phyloP scores from a whole-genome alignment of 2,888 invertebrate species.

The Volucella inanis region DNA sequence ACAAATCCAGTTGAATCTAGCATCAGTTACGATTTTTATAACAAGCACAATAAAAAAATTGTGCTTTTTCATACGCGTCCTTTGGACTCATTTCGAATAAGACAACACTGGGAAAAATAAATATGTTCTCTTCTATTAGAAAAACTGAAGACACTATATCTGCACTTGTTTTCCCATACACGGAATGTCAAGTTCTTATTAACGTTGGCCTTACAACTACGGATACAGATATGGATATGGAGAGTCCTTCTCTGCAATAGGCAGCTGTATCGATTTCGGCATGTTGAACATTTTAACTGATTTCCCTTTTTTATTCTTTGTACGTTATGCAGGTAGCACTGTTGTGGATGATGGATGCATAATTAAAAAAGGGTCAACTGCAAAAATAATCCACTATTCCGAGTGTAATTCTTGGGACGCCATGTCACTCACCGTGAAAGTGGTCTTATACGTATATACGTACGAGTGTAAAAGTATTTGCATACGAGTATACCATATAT shows the following conservation, averaged over 20 bases:
- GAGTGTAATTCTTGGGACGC: conserved; percentile 13
- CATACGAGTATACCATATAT: neutral
- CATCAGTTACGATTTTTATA: too few relatives aligned
- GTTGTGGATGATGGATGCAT: conserved; percentile 16
- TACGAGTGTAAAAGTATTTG: neutral
- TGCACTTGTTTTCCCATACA: neutral
- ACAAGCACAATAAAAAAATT: too few relatives aligned
- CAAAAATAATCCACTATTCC: neutral
- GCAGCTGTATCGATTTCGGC: conserved; percentile 41
- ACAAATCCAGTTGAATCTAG: conserved; percentile 48
- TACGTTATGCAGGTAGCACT: neutral
- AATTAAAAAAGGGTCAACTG: neutral
- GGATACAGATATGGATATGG: too few relatives aligned
- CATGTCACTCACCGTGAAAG: conserved; percentile 27
- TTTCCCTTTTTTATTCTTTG: conserved; percentile 24
- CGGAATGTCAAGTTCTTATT: neutral
- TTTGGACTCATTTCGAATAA: conserved; percentile 46
- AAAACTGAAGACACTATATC: conserved; percentile 15
- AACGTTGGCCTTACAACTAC: neutral
- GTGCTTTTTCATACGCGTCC: too few relatives aligned
- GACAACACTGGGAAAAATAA: conserved; percentile 50
- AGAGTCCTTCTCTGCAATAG: neutral
- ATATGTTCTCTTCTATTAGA: conserved; percentile 5
- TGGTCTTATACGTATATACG: conserved; percentile 4
- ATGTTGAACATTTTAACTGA: neutral